These are phyloP conservation scores for Hypotaenidia philippensis DNA, from an alignment of 2,797 vertebrate species.

Conservation along the genomic window DNA sequence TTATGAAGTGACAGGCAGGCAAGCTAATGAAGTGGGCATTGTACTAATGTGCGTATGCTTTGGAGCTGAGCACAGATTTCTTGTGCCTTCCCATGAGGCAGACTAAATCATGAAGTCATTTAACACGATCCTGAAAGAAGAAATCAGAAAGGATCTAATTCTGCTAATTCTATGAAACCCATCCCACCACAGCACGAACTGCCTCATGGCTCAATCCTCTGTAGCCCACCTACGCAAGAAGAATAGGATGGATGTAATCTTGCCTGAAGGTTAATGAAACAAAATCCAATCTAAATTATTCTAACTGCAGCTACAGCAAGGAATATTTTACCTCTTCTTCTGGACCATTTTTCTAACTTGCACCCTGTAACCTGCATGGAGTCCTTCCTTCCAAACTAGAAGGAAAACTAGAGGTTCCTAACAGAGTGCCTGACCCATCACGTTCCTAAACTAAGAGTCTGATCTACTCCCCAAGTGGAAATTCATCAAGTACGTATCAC, in stretches of 20 bases:
- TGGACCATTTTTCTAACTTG: neutral
- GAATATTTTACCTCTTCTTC: neutral
- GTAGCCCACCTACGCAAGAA: neutral
- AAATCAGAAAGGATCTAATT: neutral
- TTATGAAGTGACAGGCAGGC: neutral
- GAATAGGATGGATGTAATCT: neutral
- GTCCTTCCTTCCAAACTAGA: neutral
- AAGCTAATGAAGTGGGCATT: neutral
- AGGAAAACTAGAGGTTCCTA: neutral
- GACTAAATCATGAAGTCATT: neutral
- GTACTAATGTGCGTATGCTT: neutral
- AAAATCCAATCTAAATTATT: neutral
- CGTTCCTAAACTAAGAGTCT: neutral
- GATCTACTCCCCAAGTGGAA: neutral
- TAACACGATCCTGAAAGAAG: neutral
- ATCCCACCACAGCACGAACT: neutral
- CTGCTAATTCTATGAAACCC: neutral
- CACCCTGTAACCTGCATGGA: neutral
- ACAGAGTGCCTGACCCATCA: neutral
- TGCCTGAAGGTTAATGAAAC: neutral
- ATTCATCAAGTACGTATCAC: neutral
- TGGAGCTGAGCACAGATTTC: too few relatives aligned
- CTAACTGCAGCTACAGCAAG: neutral
- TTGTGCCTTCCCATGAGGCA: neutral
- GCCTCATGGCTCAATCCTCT: rapidly evolving